Percentiles rank a stretch among this genome's conserved stretches.
Conservation (phyloP, 2,888 invertebrate species). For the Drosophila infuscata region DNA sequence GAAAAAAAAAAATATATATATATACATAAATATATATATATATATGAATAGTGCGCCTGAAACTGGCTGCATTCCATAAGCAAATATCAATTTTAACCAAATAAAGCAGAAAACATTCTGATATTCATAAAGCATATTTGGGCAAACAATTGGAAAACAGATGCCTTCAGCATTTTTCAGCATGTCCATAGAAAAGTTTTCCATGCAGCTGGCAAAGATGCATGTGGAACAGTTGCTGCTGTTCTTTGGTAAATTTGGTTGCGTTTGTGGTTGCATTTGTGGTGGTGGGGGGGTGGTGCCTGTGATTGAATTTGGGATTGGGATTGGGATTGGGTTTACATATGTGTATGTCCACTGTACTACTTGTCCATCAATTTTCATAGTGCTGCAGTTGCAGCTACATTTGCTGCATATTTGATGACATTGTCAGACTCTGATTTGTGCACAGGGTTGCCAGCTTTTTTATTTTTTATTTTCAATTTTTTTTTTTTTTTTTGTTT, state of each 20-base stretch:
- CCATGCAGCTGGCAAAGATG: background rate
- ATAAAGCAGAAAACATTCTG: background rate
- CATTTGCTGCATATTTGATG: slow-evolving; percentile 45
- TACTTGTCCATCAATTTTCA: slow-evolving; percentile 23
- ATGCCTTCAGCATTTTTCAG: background rate
- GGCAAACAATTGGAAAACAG: background rate
- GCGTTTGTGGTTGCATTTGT: background rate
- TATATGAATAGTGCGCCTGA: background rate
- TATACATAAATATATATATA: too few species aligned
- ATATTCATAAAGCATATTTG: slow-evolving; percentile 12
- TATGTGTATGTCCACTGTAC: slow-evolving; percentile 1
- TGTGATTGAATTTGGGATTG: background rate
- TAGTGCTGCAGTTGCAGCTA: slow-evolving; percentile 13
- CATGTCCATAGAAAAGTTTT: background rate
- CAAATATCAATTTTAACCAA: background rate
- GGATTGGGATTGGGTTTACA: background rate
- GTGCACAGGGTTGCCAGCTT: slow-evolving; percentile 13
- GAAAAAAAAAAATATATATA: background rate
- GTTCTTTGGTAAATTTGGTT: background rate
- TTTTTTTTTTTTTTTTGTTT: background rate
- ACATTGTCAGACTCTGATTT: slow-evolving; percentile 37
- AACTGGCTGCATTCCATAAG: background rate
- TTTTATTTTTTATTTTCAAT: background rate
- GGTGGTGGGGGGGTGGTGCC: background rate
- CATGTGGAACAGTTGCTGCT: background rate